Evolutionary conservation across 2,797 vertebrate species (phyloP).

Genomic region (Muraenolepis orangiensis): DNA sequence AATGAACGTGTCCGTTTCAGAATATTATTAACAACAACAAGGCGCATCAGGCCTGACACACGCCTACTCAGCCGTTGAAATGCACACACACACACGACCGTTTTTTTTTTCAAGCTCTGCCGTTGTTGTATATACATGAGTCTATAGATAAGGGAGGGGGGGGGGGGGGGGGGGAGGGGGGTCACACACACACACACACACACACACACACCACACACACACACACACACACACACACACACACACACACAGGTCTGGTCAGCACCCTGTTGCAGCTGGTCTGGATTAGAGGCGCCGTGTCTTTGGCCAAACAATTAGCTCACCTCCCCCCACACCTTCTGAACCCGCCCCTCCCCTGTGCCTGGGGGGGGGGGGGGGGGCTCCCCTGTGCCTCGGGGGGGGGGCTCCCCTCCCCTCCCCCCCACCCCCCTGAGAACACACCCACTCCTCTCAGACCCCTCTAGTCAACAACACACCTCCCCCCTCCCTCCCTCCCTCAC

Average conservation of each 20-base stretch:
- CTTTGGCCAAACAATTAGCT: conserved; percentile 73
- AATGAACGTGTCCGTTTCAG: neutral
- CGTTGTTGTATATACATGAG: neutral
- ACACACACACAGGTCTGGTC: conserved; percentile 32
- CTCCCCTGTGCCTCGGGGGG: conserved; percentile 52
- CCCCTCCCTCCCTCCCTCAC: conserved; percentile 5
- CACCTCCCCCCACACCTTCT: conserved; percentile 67
- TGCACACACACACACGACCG: too few species aligned
- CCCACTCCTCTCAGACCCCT: neutral
- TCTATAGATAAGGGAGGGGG: too few species aligned
- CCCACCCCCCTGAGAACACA: conserved; percentile 24
- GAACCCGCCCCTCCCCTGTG: conserved; percentile 69
- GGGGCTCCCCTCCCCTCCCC: conserved; percentile 41
- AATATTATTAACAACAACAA: neutral
- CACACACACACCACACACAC: neutral
- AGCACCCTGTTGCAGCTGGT: conserved; percentile 63
- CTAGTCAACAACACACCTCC: neutral
- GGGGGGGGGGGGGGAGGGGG: too few species aligned
- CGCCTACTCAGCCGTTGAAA: too few species aligned
- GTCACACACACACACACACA: conserved; percentile 5
- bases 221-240: conserved; percentile 10
- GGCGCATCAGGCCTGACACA: neutral
- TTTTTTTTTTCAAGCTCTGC: too few species aligned
- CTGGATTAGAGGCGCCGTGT: conserved; percentile 64
- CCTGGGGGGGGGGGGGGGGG: too few species aligned